Percentiles rank a stretch among this genome's conserved stretches.
Evolutionary conservation across 2,113 vertebrate species (phyloP).

Genomic region (Lethenteron camtschaticum): DNA sequence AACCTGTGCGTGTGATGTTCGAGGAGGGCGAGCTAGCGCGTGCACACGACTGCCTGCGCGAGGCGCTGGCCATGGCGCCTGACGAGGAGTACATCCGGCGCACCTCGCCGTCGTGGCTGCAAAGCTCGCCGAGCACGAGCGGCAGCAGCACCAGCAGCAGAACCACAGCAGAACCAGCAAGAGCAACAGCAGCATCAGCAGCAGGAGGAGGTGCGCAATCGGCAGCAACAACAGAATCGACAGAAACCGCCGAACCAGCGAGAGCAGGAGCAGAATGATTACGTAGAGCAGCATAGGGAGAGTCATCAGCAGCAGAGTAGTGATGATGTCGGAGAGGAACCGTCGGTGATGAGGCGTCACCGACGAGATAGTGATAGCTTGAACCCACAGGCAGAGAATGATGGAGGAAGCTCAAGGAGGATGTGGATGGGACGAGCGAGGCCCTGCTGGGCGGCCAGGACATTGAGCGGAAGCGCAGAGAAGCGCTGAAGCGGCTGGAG

Average conservation of each 20-base stretch:
- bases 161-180: constrained; percentile 17
- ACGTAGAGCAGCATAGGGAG: constrained; percentile 17
- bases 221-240: constrained; percentile 15
- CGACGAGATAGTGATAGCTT: not conserved
- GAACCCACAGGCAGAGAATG: not conserved
- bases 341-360: not conserved
- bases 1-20: constrained; percentile 95
- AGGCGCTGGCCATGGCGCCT: constrained; percentile 62
- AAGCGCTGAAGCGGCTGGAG: constrained; percentile 85
- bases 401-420: constrained; percentile 20
- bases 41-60: constrained; percentile 63
- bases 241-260: constrained; percentile 31
- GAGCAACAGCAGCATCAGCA: constrained; percentile 10
- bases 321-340: constrained; percentile 8
- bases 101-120: constrained; percentile 69
- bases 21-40: constrained; percentile 64
- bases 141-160: constrained; percentile 26
- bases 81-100: constrained; percentile 80
- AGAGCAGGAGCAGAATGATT: constrained; percentile 23
- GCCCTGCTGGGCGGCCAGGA: constrained; percentile 71
- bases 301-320: constrained; percentile 19
- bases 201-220: constrained; percentile 16
- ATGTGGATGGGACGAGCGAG: constrained; percentile 33
- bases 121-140: constrained; percentile 43
- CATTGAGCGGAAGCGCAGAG: constrained; percentile 81